A percentile compares a stretch with the other conserved stretches of the same genome.
phyloP scores from a whole-genome alignment of 2,797 vertebrate species.

The Aplochiton taeniatus region DNA sequence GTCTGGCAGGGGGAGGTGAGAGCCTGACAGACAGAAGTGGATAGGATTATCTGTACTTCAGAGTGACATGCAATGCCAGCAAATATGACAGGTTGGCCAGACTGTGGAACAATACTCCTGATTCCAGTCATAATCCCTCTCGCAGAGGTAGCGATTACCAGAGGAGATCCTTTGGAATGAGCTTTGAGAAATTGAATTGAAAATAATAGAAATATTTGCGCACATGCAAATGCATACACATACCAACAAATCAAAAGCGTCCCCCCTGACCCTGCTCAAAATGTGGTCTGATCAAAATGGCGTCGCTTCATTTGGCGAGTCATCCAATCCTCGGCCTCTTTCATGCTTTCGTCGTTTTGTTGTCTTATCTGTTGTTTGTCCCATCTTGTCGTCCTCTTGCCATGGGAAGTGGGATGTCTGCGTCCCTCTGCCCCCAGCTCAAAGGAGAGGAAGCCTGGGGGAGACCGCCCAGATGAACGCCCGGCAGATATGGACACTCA shows the following conservation, averaged over 20 bases:
- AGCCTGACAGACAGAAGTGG: constrained; percentile 39
- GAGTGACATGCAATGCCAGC: constrained; percentile 37
- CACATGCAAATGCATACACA: neutral
- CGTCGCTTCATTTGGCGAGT: constrained; percentile 54
- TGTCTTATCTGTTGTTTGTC: constrained; percentile 62
- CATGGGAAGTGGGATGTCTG: constrained; percentile 43
- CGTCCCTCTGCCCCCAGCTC: constrained; percentile 52
- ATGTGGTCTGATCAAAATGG: constrained; percentile 58
- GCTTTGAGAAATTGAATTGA: too few species aligned
- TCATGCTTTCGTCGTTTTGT: constrained; percentile 42
- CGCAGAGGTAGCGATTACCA: too few species aligned
- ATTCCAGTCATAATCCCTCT: too few species aligned
- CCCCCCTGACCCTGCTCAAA: constrained; percentile 54
- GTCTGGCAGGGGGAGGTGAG: constrained; percentile 20
- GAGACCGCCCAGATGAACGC: constrained; percentile 44
- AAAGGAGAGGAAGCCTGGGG: constrained; percentile 63
- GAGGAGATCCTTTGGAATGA: too few species aligned
- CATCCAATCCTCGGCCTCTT: constrained; percentile 61
- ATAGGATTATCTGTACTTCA: constrained; percentile 41
- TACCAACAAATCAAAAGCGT: neutral
- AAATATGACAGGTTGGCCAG: constrained; percentile 13
- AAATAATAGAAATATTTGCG: neutral
- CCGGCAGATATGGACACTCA: constrained; percentile 48
- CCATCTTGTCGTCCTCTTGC: constrained; percentile 56
- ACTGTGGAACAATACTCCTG: constrained; percentile 14